These are phyloP conservation scores for Eleginops maclovinus DNA, from an alignment of 2,113 vertebrate species.

Conservation along the genomic window DNA sequence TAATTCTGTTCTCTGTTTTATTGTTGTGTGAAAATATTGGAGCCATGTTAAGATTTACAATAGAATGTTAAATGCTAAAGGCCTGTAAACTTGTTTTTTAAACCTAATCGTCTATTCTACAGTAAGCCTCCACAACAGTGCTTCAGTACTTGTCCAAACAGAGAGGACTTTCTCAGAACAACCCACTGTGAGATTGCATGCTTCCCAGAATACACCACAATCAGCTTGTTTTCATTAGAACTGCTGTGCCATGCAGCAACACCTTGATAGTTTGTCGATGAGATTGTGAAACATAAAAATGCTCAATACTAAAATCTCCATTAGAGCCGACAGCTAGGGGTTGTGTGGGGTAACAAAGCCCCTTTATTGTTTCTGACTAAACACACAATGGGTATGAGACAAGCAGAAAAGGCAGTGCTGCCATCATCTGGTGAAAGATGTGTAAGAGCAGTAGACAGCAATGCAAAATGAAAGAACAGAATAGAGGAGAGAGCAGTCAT, in stretches of 20 bases:
- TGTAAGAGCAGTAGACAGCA: constrained; percentile 26
- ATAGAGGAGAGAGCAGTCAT: background rate
- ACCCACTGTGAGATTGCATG: constrained; percentile 17
- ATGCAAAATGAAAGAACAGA: constrained; percentile 2
- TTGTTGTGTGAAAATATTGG: background rate
- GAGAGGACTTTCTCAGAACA: constrained; percentile 45
- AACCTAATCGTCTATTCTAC: background rate
- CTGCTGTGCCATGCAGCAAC: constrained; percentile 25
- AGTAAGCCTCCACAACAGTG: constrained; percentile 8
- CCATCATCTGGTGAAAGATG: constrained; percentile 74
- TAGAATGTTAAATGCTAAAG: background rate
- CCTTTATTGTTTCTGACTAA: background rate
- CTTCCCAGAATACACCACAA: constrained; percentile 25
- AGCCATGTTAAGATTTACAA: constrained; percentile 3
- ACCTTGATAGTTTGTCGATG: constrained; percentile 16
- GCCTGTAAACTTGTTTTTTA: constrained; percentile 4
- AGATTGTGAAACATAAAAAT: constrained; percentile 29
- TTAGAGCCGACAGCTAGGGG: constrained; percentile 5
- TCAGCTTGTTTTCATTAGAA: constrained; percentile 44
- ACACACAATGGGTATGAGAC: background rate
- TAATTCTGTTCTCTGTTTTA: background rate
- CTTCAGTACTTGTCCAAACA: constrained; percentile 36
- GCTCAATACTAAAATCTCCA: constrained; percentile 6
- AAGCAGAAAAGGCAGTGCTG: constrained; percentile 66
- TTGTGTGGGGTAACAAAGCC: constrained; percentile 1